Evolutionary conservation across 2,888 invertebrate genomes (phyloP).

Genomic region (Neria commutata): DNA sequence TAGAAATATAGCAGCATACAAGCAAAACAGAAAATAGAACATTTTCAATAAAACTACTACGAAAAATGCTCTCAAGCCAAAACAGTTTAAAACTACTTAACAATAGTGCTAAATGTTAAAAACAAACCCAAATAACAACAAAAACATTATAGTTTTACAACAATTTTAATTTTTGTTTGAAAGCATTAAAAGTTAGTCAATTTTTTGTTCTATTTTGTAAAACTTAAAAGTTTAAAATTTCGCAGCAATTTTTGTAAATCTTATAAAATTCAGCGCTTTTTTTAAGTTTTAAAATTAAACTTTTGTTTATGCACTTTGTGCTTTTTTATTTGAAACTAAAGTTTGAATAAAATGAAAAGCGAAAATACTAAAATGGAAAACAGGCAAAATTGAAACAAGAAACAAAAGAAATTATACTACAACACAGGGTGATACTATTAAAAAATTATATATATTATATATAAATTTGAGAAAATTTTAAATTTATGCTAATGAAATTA

Average conservation of each 20-base stretch:
- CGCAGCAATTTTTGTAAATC: too few species aligned
- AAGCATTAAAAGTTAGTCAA: too few species aligned
- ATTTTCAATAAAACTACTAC: neutral
- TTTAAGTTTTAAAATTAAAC: too few species aligned
- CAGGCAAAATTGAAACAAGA: slow-evolving; percentile 34
- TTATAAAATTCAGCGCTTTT: too few species aligned
- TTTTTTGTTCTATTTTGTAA: too few species aligned
- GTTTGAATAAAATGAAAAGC: neutral
- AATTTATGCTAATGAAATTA: slow-evolving; percentile 15
- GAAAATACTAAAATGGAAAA: slow-evolving; percentile 15
- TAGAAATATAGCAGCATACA: too few species aligned
- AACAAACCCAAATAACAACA: too few species aligned
- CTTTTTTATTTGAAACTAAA: too few species aligned
- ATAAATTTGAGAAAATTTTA: slow-evolving; percentile 11
- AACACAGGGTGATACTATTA: slow-evolving; percentile 60
- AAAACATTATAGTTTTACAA: too few species aligned
- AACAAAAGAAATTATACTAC: slow-evolving; percentile 49
- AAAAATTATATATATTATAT: slow-evolving; percentile 47
- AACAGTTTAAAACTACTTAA: slow-evolving; percentile 18
- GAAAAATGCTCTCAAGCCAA: slow-evolving; percentile 37
- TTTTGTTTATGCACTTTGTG: too few species aligned
- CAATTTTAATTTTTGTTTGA: too few species aligned
- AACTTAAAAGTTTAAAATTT: too few species aligned
- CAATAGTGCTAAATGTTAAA: slow-evolving; percentile 1
- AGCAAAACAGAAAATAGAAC: slow-evolving; percentile 26